Conservation (phyloP, 2,113 vertebrate species). For the Tor tambroides region DNA sequence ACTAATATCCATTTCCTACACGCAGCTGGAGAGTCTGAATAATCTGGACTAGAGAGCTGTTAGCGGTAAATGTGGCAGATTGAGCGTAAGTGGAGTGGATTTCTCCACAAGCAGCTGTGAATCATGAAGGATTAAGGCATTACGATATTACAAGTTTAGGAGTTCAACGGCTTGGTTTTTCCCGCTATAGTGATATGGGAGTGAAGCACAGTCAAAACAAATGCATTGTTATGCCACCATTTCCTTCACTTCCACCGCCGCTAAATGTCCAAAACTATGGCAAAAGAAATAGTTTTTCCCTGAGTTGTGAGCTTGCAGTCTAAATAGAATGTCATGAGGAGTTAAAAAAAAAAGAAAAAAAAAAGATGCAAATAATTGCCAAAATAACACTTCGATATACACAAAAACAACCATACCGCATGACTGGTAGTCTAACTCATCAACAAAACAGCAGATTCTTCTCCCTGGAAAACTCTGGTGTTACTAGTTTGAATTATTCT, state of each 20-base stretch:
- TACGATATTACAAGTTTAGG: not conserved
- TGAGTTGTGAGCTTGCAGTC: not conserved
- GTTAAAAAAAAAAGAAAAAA: not conserved
- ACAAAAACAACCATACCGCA: not conserved
- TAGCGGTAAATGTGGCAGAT: not conserved
- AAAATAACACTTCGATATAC: not conserved
- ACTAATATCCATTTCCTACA: not conserved
- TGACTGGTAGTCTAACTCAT: not conserved
- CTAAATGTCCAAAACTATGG: not conserved
- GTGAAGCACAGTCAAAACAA: not conserved
- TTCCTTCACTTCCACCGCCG: not conserved
- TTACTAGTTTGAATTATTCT: too few species aligned
- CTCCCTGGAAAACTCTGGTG: not conserved
- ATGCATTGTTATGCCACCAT: not conserved
- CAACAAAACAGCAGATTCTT: not conserved
- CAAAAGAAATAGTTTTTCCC: not conserved
- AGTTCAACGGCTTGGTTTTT: not conserved
- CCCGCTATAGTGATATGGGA: not conserved
- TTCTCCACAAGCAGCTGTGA: slow-evolving; percentile 28
- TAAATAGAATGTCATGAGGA: not conserved
- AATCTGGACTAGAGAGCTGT: slow-evolving; percentile 1
- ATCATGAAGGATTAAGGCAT: slow-evolving; percentile 39
- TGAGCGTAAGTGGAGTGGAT: slow-evolving; percentile 24
- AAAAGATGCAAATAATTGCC: not conserved
- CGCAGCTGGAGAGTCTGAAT: not conserved